These are phyloP conservation scores for Malurus cyaneus DNA, from an alignment of 2,113 vertebrate genomes.

Conservation along the genomic window DNA sequence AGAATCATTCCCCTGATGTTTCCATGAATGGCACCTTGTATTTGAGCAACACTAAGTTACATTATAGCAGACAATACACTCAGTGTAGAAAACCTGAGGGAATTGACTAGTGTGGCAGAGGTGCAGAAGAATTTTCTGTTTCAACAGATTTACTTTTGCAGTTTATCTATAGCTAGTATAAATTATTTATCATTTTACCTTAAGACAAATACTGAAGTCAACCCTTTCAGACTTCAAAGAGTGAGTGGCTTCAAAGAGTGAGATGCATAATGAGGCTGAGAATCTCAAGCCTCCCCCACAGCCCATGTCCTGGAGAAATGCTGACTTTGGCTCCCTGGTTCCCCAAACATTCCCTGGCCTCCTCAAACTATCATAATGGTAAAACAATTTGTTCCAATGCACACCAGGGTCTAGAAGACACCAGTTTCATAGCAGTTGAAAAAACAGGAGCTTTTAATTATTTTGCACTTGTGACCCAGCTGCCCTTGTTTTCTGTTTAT, in stretches of 20 bases:
- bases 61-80: not conserved
- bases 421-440: not conserved
- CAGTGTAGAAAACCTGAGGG: not conserved
- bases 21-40: not conserved
- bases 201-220: not conserved
- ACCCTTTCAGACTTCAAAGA: not conserved
- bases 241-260: not conserved
- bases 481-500: not conserved
- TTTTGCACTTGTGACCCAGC: not conserved
- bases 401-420: not conserved
- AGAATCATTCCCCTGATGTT: not conserved
- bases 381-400: not conserved
- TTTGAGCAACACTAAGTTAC: not conserved
- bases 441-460: not conserved
- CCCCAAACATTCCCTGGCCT: not conserved
- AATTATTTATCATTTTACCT: not conserved
- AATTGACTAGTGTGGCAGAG: not conserved
- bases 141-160: not conserved
- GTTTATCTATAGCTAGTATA: not conserved
- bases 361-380: not conserved
- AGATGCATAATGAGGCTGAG: not conserved
- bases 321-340: not conserved
- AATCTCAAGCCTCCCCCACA: no score
- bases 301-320: not conserved
- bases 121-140: not conserved